Evolutionary conservation across 2,113 vertebrate genomes (phyloP), one percentile per base, ranked within the genome.

Genomic region (Scomber japonicus): DNA sequence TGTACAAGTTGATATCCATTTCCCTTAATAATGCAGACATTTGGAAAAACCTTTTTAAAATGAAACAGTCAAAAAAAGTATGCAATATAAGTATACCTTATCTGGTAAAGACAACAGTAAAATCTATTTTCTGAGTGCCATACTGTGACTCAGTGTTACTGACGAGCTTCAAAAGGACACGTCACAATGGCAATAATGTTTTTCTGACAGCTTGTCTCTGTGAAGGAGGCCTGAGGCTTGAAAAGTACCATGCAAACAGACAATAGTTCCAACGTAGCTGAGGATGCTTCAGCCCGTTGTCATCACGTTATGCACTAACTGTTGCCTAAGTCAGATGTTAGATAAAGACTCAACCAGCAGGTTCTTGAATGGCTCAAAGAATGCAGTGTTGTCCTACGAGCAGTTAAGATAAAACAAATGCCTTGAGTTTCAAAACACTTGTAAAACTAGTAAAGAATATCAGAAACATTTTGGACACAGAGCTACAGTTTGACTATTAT

Each of bases 171-270:
- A 56, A 31, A 15, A 17, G 27, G 1, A 40, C 4, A 11, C 17
- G 6, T 78, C 50, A 61, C 50, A 71, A 59, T 7, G 75, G 21
- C 21, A 21, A 60, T 10, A 6, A 0, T 3, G 1, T 4, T 62
- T 46, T 27, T 46, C 3, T 66, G 14, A 35, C 46, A 21, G 24
- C 17, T 19, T 21, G 5, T 3, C 40, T 69, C 24, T 17, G n/a
- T 0, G 0, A 15, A 40, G 30, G 0, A 9, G 7, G 11, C 11
- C 53, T 59, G 24, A n/a, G 1, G 5, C 2, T 31, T 61, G 2
- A 72, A 70, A 40, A 45, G 24, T 7, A 1, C 1, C 3, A 48
- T 44, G 12, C 30, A n/a, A 54, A 65, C 3, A 54, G 2, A 56
- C 2, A 1, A 1, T 11, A 56, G 3, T 30, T 61, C 21, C 61